Evolutionary conservation across 2,888 invertebrate species (phyloP).

Genomic region (Sarcophaga carnaria): DNA sequence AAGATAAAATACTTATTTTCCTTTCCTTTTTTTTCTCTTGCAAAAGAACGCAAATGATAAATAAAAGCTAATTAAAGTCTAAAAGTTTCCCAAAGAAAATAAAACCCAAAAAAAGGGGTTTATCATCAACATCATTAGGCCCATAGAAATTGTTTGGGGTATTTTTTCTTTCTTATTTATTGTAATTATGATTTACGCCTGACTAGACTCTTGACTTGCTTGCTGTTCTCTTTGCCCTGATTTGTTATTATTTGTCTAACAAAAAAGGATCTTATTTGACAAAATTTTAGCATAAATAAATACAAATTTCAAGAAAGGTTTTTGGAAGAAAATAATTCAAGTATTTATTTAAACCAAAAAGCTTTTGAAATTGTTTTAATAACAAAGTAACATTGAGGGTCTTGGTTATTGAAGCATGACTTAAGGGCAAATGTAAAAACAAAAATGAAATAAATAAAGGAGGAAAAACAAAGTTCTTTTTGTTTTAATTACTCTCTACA

Average conservation of each 20-base stretch:
- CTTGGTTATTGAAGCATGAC: background rate
- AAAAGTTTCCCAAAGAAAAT: background rate
- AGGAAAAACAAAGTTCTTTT: too few relatives aligned
- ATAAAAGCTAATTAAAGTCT: constrained; percentile 47
- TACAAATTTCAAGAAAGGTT: too few relatives aligned
- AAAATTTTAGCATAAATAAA: background rate
- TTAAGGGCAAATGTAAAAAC: constrained; percentile 15
- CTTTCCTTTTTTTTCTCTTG: too few relatives aligned
- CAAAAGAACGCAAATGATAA: constrained; percentile 12
- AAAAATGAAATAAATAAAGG: too few relatives aligned
- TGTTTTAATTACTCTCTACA: too few relatives aligned
- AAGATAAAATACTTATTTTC: constrained; percentile 39
- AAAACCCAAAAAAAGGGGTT: constrained; percentile 1
- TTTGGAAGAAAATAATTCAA: background rate
- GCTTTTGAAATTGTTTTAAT: background rate
- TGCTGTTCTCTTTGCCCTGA: background rate
- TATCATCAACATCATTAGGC: background rate
- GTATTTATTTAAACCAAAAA: constrained; percentile 17
- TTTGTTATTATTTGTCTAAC: too few relatives aligned
- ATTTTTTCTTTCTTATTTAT: background rate
- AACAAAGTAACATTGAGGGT: background rate
- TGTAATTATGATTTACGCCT: constrained; percentile 40
- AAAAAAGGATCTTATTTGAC: background rate
- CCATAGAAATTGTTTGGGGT: background rate
- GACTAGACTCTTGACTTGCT: constrained; percentile 8